Conservation (phyloP, 1,140 invertebrate species). For the Limonius californicus region DNA sequence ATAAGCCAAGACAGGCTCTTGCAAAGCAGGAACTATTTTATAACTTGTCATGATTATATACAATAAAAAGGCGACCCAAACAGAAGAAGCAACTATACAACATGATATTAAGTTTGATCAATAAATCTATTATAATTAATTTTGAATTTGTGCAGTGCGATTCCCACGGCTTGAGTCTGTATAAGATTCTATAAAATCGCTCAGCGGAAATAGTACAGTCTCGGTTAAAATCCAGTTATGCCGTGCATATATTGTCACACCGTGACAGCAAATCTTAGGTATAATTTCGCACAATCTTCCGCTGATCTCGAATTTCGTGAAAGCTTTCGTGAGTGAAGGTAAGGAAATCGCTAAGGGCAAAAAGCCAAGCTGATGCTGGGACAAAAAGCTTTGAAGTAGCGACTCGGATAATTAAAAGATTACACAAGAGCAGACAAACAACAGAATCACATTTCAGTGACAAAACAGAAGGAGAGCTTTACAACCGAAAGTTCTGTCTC, state of each 20-base stretch:
- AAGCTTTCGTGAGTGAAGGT: too few species aligned
- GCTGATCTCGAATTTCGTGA: too few species aligned
- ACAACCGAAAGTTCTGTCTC: background rate
- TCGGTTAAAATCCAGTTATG: conserved; percentile 26
- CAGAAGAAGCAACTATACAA: conserved; percentile 18
- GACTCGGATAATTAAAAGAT: too few species aligned
- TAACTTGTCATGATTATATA: conserved; percentile 1
- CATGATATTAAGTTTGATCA: conserved; percentile 34
- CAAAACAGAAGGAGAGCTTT: conserved; percentile 10
- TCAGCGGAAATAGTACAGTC: conserved; percentile 39
- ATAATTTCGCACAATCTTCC: too few species aligned
- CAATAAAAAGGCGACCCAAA: background rate
- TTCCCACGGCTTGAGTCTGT: conserved; percentile 41
- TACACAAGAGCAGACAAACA: background rate
- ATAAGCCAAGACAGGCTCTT: too few species aligned
- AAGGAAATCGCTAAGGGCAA: too few species aligned
- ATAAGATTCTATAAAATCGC: conserved; percentile 43
- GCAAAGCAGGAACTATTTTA: too few species aligned
- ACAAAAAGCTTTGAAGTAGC: too few species aligned
- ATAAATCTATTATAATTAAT: conserved; percentile 44
- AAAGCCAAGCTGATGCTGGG: too few species aligned
- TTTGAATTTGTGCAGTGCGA: conserved; percentile 39
- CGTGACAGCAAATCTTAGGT: too few species aligned
- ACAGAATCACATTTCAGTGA: conserved; percentile 10
- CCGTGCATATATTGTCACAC: conserved; percentile 16